Evolutionary conservation across 2,113 vertebrate species (phyloP), one percentile per base, ranked within the genome.

Genomic region (Protobothrops mucrosquamatus): DNA sequence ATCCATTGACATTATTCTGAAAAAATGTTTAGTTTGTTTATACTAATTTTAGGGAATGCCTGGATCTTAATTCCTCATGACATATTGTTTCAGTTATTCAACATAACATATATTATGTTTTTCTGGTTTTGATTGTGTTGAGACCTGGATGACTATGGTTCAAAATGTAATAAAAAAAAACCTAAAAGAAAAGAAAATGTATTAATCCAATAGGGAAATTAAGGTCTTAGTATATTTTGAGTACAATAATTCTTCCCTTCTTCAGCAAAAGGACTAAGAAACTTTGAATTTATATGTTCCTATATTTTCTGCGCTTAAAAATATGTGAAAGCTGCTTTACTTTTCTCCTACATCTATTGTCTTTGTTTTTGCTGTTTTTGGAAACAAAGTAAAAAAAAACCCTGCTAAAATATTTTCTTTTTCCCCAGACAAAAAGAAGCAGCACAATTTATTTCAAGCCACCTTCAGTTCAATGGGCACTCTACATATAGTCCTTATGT

Each of bases 1-100:
- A 85, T 46, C 54, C 39, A 89, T 5, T 89, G 92, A 89, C 26
- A 85, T 85, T 85, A 93, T 85, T 89, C 26, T 85, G 85, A 89
- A 93, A 93, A 89, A 85, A 57, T 85, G 85, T 86, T 26, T 59
- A 4, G 23, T 59, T 85, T 93, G 29, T 51, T 46, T 43, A 89
- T 85, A n/a, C 29, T 88, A 59, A 89, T 61, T 85, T 61, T 34
- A 51, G 29, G 88, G 55, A 85, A 90, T 88, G 81, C 9, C 2
- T 8, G 22, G 43, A 9, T 91, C 22, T 88, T 55, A 39, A 81
- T 39, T 81, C 34, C 14, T 39, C 6, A 81, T 81, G 69, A 81
- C n/a, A 39, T 39, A 39, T 81, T 74, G 64, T 18, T 74, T 74
- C 14, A 74, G n/a, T 74, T 74, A 34, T 74, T 74, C 64, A 34